Percentiles rank a stretch among this genome's conserved stretches.
These are phyloP conservation scores for Drosophila mimica DNA, from an alignment of 2,888 invertebrate species.

Conservation along the genomic window DNA sequence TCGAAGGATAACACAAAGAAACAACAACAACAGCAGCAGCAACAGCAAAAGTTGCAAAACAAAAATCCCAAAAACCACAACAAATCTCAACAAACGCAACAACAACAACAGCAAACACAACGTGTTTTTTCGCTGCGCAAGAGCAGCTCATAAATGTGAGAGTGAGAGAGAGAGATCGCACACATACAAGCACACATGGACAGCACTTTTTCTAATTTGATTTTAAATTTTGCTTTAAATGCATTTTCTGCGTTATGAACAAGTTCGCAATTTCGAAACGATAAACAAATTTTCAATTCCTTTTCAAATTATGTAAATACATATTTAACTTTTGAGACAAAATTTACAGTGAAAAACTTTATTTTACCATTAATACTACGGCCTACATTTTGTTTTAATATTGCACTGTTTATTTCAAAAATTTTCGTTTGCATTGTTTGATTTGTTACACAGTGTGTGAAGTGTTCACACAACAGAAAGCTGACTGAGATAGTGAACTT, in stretches of 20 bases:
- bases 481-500: neutral
- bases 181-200: neutral
- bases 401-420: neutral
- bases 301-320: conserved; percentile 7
- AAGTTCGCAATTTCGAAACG: neutral
- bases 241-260: conserved; percentile 9
- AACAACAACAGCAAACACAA: conserved; percentile 29
- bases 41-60: conserved; percentile 1
- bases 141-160: conserved; percentile 36
- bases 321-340: conserved; percentile 11
- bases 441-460: conserved; percentile 26
- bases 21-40: conserved; percentile 13
- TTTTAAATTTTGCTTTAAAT: conserved; percentile 6
- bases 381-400: neutral
- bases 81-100: conserved; percentile 34
- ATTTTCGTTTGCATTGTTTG: conserved; percentile 1
- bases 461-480: conserved; percentile 8
- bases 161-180: neutral
- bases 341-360: conserved; percentile 18
- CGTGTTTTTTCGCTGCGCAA: conserved; percentile 35
- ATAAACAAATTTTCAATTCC: neutral
- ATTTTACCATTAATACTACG: neutral
- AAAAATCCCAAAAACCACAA: neutral
- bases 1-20: conserved; percentile 14
- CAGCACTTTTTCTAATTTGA: neutral